phyloP scores from a whole-genome alignment of 2,113 vertebrate genomes.

The Calidris pygmaea region DNA sequence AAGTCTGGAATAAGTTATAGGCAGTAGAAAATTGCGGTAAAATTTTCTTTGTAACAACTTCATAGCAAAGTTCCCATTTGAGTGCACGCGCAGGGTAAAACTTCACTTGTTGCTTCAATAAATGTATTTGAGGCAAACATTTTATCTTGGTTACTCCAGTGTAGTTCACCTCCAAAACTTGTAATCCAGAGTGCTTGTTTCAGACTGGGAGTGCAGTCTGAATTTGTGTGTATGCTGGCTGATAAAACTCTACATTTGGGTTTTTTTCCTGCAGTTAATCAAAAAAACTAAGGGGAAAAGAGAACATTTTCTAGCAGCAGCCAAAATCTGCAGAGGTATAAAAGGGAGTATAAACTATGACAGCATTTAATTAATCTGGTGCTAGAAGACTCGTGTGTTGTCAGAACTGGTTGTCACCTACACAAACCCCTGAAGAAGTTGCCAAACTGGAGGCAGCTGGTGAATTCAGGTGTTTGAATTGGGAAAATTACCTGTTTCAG shows the following conservation, averaged over 20 bases:
- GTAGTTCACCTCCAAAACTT: neutral
- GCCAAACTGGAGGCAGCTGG: neutral
- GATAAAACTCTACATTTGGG: neutral
- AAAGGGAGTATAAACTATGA: neutral
- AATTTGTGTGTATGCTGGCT: neutral
- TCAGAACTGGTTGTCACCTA: neutral
- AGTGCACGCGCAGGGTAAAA: neutral
- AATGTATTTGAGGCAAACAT: neutral
- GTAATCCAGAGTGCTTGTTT: neutral
- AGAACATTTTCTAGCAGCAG: neutral
- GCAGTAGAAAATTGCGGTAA: neutral
- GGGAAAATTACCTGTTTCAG: neutral
- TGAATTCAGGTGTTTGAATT: neutral
- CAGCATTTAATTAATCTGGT: neutral
- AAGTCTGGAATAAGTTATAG: neutral
- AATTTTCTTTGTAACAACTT: neutral
- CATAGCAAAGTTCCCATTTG: neutral
- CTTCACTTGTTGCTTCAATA: neutral
- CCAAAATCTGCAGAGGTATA: rapidly evolving
- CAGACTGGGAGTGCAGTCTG: neutral
- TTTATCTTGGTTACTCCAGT: neutral
- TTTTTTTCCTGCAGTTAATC: neutral
- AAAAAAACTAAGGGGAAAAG: neutral
- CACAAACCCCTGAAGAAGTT: neutral
- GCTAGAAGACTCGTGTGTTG: neutral